Base-by-base conservation (phyloP, 2,797 vertebrate species). In the Ciconia nigra region DNA sequence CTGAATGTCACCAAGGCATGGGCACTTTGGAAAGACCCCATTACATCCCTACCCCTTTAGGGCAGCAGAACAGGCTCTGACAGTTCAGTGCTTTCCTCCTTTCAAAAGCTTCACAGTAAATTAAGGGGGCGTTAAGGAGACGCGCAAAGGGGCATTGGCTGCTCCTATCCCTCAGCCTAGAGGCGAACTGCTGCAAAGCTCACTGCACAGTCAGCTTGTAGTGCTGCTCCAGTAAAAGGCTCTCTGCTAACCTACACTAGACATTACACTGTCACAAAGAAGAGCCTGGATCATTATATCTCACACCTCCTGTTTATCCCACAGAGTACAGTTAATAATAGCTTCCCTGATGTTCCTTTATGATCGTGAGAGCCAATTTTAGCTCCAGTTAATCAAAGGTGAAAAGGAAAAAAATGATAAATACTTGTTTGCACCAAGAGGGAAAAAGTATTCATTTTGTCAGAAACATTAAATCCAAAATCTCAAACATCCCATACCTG, bases 231-330 rank as follows among this genome's bases (percentile, higher is more conserved):
- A 52, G n/a, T 7, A 22, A 61, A 61, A 62, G 33, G 7, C 49
- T 51, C 29, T 16, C 62, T 90, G 70, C 22, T 35, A 55, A 10
- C 17, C 11, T 52, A 18, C 8, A 5, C 10, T 7, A 39, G 33
- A 31, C 28, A 5, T 47, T 15, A 54, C 2, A 1, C 20, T 15
- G 42, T 16, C 74, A 92, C 2, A 22, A 71, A 83, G 69, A 70
- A 21, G 29, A 90, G 58, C 21, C 92, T 87, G 89, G 84, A 91
- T 94, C 94, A 77, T 10, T 31, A 41, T 92, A 87, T 77, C 85
- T 83, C 93, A 93, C 93, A 95, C 79, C 79, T 93, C 69, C 73
- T 89, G 71, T 70, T 92, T 84, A 89, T 82, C 24, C 42, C 90
- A 73, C 6, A 17, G 62, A 59, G 26, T 1, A 72, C 11, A 92